phyloP scores from a whole-genome alignment of 1,140 invertebrate species.

The Anadara kagoshimensis region DNA sequence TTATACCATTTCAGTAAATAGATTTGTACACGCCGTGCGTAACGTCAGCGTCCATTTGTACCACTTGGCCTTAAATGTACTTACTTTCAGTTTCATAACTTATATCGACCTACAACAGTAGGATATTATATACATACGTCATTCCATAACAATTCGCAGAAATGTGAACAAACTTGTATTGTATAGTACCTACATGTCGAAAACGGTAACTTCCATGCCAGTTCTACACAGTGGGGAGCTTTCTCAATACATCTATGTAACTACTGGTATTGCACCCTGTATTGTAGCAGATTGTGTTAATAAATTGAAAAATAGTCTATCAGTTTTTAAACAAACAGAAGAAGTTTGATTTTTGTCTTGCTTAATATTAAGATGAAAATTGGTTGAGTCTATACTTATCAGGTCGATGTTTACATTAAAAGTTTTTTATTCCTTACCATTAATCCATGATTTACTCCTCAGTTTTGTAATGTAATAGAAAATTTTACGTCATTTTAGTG shows the following conservation, averaged over 20 bases:
- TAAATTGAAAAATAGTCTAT: neutral
- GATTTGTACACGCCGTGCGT: no score
- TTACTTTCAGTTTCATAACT: no score
- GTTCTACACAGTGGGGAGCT: conserved; percentile 99
- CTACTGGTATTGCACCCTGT: conserved; percentile 46
- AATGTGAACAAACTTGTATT: no score
- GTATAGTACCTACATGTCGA: conserved; percentile 99
- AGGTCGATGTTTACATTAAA: no score
- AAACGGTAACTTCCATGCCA: conserved; percentile 99
- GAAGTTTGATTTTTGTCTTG: neutral
- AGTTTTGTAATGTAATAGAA: neutral
- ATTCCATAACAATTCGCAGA: no score
- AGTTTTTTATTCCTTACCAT: no score
- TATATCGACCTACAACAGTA: no score
- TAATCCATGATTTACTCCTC: no score
- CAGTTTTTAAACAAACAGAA: neutral
- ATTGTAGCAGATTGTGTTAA: neutral
- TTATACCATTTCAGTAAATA: no score
- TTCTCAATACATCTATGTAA: conserved; percentile 96
- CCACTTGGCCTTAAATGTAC: no score
- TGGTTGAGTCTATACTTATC: neutral
- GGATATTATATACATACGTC: no score
- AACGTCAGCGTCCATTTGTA: no score
- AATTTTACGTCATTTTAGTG: conserved; percentile 76
- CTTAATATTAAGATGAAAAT: neutral